phyloP scores from a whole-genome alignment of 2,113 vertebrate genomes.

The Spermophilus dauricus region DNA sequence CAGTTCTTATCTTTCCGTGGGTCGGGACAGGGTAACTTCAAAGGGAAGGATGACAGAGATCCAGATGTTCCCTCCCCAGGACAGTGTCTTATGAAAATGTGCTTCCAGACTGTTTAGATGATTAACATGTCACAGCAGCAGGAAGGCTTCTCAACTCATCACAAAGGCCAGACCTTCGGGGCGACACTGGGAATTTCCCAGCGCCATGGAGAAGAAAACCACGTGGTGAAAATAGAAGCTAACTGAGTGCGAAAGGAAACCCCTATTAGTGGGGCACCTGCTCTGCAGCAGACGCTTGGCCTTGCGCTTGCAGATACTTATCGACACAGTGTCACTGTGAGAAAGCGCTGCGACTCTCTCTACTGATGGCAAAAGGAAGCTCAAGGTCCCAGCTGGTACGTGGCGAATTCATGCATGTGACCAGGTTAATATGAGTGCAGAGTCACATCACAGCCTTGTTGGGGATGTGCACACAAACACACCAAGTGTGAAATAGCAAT shows the following conservation, averaged over 20 bases:
- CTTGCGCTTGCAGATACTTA: not conserved
- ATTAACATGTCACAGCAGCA: slow-evolving; percentile 41
- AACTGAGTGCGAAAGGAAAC: not conserved
- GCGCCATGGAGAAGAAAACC: not conserved
- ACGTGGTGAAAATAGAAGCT: not conserved
- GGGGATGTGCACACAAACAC: not conserved
- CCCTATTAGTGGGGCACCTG: not conserved
- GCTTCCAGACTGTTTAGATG: slow-evolving; percentile 1
- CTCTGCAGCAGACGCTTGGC: not conserved
- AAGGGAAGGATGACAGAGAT: slow-evolving; percentile 61
- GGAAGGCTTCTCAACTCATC: not conserved
- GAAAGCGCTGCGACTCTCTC: not conserved
- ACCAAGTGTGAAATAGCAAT: not conserved
- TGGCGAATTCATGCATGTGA: not conserved
- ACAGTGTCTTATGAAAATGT: slow-evolving; percentile 57
- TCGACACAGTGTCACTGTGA: not conserved
- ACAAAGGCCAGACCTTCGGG: not conserved
- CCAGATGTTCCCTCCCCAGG: slow-evolving; percentile 62
- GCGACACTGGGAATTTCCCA: not conserved
- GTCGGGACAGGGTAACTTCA: slow-evolving; percentile 14
- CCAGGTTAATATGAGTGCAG: not conserved
- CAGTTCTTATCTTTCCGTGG: slow-evolving; percentile 34
- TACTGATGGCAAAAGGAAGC: not conserved
- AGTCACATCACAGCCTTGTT: fast-evolving
- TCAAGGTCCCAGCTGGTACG: not conserved